Evolutionary conservation across 2,888 invertebrate genomes (phyloP), one percentile per base, ranked within the genome.

Genomic region (Digitonthophagus gazella): DNA sequence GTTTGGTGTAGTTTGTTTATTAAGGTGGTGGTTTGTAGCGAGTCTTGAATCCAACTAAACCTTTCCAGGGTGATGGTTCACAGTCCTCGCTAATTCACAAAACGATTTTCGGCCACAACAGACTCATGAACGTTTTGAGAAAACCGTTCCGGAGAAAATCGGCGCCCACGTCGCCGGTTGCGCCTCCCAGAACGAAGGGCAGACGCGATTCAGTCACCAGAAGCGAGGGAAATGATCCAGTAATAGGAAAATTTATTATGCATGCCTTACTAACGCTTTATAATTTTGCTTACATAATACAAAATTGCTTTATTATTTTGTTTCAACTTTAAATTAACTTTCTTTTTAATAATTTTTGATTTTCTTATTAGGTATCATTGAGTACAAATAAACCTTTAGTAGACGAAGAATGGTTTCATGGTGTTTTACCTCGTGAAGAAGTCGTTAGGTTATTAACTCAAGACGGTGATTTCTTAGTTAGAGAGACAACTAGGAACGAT

Each of bases 331-430:
- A 8, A 19, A 22, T 8, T 22, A 19, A 19, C 19, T 1, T 14
- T 15, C 18, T 28, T 14, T 64, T n/a, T n/a, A n/a, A n/a, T n/a
- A n/a, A n/a, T n/a, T n/a, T n/a, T n/a, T n/a, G n/a, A n/a, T n/a
- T 15, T 58, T 15, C 22, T 20, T 18, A 18, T n/a, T 72, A 82
- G 82, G 81, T 81, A 18, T 74, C 81, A n/a, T 70, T 80, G 68
- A 80, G 81, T 64, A 80, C 78, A 57, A 90, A 89, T 78, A 89
- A 91, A 57, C 89, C 91, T 8, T 83, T 93, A 63, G 91, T 95
- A 72, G 95, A 96, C 76, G 96, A 97, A 83, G 96, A 96, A 81
- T 97, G 97, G 97, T 97, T 97, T 84, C 98, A 98, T 80, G 98
- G 98, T 0, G 96, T 97, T 8, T 83, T 98, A 70, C 98, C 98